Evolutionary conservation across 2,113 vertebrate species (phyloP), one percentile per base, ranked within the genome.

Genomic region (Dasypus novemcinctus): DNA sequence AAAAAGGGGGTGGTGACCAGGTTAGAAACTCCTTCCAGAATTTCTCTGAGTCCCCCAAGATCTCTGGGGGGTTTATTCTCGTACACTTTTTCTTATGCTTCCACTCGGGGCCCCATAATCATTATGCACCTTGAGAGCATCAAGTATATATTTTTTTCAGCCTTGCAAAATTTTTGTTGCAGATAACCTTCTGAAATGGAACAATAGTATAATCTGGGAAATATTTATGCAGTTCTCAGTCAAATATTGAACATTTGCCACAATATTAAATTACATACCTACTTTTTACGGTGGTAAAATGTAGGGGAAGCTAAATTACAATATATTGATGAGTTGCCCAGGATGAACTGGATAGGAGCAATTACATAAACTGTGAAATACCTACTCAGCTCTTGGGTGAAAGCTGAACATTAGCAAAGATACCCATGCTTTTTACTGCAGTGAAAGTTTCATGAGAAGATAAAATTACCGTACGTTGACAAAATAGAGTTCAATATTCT

Each of bases 361-460:
- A 81, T 7, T 81, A 59, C 61, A 82, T 54, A 78, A 84, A 94
- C 80, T 90, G 25, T 74, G 74, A 96, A 85, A 85, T 91, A 69
- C 33, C 31, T 71, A 41, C 83, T 95, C 49, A 94, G 43, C 63
- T 93, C 21, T 80, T n/a, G 38, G 88, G 83, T 25, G 93, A 87
- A 96, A 83, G 43, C 71, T 96, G 92, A 92, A 80, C 54, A 63
- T 87, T 91, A 91, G 75, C 66, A 81, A 88, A 86, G 75, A 91
- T 83, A 80, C 36, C 76, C 21, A 29, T 85, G 80, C 66, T 95
- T 97, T 94, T 96, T 91, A 93, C 74, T 78, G 43, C 27, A 36
- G 36, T 94, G 72, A 96, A 96, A 89, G 7, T 96, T 97, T 97
- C 81, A 94, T 84, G 71, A 95, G 83, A 89, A 95, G 92, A 94